These are phyloP conservation scores for Pseudochaenichthys georgianus DNA, from an alignment of 2,797 vertebrate species.

Conservation along the genomic window DNA sequence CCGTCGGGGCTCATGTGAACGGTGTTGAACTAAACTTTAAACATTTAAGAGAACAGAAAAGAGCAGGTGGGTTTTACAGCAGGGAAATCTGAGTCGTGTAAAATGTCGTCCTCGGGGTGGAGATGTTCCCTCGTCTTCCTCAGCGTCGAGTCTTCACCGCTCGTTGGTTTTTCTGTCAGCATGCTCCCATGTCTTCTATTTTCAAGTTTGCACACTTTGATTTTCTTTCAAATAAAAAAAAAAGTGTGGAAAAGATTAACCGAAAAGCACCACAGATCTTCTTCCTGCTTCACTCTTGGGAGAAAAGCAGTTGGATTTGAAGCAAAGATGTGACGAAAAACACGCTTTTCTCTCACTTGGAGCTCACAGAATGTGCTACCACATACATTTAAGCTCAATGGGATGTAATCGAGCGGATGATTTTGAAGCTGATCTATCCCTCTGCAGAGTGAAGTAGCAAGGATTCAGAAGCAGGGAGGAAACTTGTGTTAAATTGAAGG, in stretches of 20 bases:
- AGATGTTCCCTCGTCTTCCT: slow-evolving; percentile 11
- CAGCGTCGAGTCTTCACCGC: slow-evolving; percentile 9
- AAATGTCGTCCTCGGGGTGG: neutral
- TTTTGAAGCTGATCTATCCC: neutral
- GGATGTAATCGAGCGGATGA: neutral
- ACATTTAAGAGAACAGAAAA: neutral
- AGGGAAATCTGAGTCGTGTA: slow-evolving; percentile 2
- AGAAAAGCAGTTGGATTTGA: neutral
- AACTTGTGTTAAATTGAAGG: neutral
- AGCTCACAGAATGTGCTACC: neutral
- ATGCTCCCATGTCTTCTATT: neutral
- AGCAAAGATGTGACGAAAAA: slow-evolving; percentile 26
- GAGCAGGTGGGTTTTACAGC: slow-evolving; percentile 18
- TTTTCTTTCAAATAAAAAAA: neutral
- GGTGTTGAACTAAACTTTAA: slow-evolving; percentile 21
- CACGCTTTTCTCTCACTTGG: neutral
- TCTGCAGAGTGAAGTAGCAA: slow-evolving; percentile 1
- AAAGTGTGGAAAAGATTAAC: slow-evolving; percentile 21
- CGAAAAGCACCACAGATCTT: slow-evolving; percentile 19
- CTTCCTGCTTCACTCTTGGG: slow-evolving; percentile 25
- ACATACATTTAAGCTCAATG: neutral
- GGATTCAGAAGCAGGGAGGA: neutral
- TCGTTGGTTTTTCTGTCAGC: neutral
- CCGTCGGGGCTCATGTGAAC: neutral
- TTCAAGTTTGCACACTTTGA: slow-evolving; percentile 31